phyloP scores from a whole-genome alignment of 1,140 invertebrate species.

The Anastrepha obliqua region DNA sequence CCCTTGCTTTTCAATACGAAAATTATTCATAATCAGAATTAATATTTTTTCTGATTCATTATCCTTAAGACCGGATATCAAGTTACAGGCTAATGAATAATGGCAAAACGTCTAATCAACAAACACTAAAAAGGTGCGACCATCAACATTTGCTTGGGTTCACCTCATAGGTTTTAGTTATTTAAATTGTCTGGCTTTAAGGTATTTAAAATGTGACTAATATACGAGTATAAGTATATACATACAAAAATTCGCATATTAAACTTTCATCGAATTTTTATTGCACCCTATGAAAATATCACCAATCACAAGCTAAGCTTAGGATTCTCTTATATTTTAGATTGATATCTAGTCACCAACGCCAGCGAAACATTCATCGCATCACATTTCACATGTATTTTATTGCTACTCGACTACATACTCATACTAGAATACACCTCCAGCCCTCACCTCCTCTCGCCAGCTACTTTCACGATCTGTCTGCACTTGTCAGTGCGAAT shows the following conservation, averaged over 20 bases:
- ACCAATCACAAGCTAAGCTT: not conserved
- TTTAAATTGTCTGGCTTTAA: too few species aligned
- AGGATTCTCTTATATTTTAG: not conserved
- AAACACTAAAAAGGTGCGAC: too few species aligned
- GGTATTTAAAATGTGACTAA: too few species aligned
- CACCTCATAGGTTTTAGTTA: too few species aligned
- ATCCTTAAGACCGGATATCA: too few species aligned
- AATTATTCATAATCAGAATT: too few species aligned
- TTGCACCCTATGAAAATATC: not conserved
- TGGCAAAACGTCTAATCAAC: too few species aligned
- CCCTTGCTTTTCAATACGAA: too few species aligned
- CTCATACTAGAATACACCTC: not conserved
- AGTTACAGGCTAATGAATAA: too few species aligned
- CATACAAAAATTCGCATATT: not conserved
- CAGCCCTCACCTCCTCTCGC: not conserved
- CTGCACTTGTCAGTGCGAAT: slow-evolving; percentile 43
- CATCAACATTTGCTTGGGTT: too few species aligned
- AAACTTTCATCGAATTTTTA: not conserved
- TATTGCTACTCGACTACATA: not conserved
- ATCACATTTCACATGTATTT: slow-evolving; percentile 1
- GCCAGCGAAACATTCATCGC: not conserved
- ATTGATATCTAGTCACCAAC: not conserved
- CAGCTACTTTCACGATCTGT: not conserved
- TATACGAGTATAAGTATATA: too few species aligned
- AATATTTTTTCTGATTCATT: too few species aligned